Conservation (phyloP, 53 echinoderm and acorn worm genomes). For the Temnopleurus reevesii region DNA sequence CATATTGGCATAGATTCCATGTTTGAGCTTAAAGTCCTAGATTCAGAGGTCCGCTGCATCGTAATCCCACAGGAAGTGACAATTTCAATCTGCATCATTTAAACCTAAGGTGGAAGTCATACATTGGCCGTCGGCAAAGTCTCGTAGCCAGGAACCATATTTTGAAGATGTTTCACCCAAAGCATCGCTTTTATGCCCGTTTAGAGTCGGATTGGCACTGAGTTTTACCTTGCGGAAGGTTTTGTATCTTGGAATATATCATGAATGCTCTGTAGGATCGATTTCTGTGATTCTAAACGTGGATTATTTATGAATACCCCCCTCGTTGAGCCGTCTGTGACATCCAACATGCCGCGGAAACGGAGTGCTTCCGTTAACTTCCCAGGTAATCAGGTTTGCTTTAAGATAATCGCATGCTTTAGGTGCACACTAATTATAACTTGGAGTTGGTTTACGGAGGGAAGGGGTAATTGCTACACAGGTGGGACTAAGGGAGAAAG, state of each 20-base stretch:
- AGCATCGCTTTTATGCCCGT: neutral
- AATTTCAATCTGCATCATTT: conserved; percentile 43
- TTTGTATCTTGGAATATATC: neutral
- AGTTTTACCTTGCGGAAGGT: neutral
- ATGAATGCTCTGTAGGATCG: neutral
- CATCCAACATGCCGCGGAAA: conserved; percentile 41
- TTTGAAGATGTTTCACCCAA: neutral
- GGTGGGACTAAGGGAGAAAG: no score
- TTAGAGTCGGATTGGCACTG: neutral
- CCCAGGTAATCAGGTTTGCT: conserved; percentile 46
- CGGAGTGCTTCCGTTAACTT: conserved; percentile 51
- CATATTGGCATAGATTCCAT: conserved; percentile 22
- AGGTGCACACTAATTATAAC: neutral
- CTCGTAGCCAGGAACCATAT: neutral
- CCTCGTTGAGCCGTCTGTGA: conserved; percentile 14
- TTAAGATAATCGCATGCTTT: neutral
- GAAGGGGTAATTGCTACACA: neutral
- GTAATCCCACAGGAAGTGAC: conserved; percentile 23
- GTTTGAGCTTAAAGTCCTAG: conserved; percentile 17
- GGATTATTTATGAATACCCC: conserved; percentile 12
- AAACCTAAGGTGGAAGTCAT: conserved; percentile 29
- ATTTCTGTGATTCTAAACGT: neutral
- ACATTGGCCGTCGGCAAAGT: neutral
- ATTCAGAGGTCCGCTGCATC: neutral
- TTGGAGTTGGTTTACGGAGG: neutral